Percentiles rank a stretch among this genome's conserved stretches.
phyloP scores from a whole-genome alignment of 2,797 vertebrate genomes.

The Acanthopagrus latus region DNA sequence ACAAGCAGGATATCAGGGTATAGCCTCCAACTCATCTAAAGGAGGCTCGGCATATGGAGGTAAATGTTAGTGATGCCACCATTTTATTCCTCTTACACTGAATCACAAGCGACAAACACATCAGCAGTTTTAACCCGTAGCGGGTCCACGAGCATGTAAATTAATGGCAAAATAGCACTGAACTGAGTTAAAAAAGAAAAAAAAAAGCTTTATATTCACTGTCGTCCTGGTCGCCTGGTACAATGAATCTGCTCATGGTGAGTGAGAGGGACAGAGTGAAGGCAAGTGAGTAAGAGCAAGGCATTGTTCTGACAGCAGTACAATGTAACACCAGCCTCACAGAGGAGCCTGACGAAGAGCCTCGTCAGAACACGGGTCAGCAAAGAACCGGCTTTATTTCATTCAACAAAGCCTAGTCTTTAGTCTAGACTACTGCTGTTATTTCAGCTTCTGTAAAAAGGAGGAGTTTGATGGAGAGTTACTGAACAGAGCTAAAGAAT shows the following conservation, averaged over 20 bases:
- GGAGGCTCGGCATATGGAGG: constrained; percentile 51
- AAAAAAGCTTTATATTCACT: constrained; percentile 6
- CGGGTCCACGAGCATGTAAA: neutral
- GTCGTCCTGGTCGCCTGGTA: constrained; percentile 24
- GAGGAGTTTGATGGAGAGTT: neutral
- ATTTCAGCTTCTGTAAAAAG: constrained; percentile 3
- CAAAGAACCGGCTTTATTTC: constrained; percentile 21
- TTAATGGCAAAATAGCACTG: neutral
- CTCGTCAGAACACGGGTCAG: constrained; percentile 39
- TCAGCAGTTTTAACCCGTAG: constrained; percentile 19
- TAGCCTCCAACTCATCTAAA: constrained; percentile 41
- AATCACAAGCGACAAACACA: neutral
- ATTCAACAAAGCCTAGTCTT: constrained; percentile 27
- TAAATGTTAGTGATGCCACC: constrained; percentile 24
- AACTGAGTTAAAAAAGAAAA: constrained; percentile 2
- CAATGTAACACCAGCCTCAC: constrained; percentile 53
- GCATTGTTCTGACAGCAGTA: constrained; percentile 56
- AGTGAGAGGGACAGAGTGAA: constrained; percentile 23
- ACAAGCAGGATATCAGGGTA: constrained; percentile 30
- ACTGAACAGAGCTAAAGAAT: neutral
- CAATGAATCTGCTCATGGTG: constrained; percentile 13
- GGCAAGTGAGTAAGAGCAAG: constrained; percentile 31
- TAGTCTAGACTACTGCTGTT: neutral
- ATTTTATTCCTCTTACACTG: constrained; percentile 13
- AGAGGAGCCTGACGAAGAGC: constrained; percentile 45